Evolutionary conservation across 2,797 vertebrate species (phyloP).

Genomic region (Micropoecilia bifurca): DNA sequence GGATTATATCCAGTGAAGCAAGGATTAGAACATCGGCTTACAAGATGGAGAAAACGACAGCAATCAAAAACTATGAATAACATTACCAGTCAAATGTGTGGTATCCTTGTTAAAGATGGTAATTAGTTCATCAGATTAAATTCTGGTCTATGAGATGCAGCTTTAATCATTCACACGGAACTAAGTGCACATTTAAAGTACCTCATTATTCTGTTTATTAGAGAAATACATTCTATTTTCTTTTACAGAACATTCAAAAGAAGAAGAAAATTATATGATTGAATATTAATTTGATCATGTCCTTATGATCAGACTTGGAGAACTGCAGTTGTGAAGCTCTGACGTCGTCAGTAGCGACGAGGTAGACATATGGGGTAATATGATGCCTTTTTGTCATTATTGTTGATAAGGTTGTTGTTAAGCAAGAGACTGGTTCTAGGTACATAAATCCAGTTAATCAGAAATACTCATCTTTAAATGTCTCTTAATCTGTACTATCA

Average conservation of each 20-base stretch:
- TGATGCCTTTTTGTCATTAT: neutral
- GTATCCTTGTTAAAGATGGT: constrained; percentile 19
- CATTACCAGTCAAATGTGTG: neutral
- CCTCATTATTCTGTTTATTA: constrained; percentile 25
- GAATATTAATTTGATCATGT: constrained; percentile 16
- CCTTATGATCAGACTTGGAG: neutral
- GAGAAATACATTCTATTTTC: constrained; percentile 11
- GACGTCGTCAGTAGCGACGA: neutral
- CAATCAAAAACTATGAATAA: constrained; percentile 20
- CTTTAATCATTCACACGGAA: constrained; percentile 26
- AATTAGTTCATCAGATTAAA: constrained; percentile 27
- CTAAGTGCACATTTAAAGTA: constrained; percentile 15
- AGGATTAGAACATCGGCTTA: neutral
- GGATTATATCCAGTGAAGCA: constrained; percentile 1
- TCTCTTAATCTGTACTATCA: constrained; percentile 3
- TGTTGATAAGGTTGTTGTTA: neutral
- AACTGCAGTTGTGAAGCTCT: constrained; percentile 5
- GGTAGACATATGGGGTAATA: neutral
- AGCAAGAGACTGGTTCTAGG: constrained; percentile 1
- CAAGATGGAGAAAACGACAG: neutral
- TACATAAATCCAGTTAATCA: neutral
- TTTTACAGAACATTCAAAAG: neutral
- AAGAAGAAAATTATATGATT: constrained; percentile 7
- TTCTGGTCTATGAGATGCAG: constrained; percentile 6
- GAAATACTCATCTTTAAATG: neutral